Evolutionary conservation across 2,113 vertebrate species (phyloP).

Genomic region (Clupea harengus): DNA sequence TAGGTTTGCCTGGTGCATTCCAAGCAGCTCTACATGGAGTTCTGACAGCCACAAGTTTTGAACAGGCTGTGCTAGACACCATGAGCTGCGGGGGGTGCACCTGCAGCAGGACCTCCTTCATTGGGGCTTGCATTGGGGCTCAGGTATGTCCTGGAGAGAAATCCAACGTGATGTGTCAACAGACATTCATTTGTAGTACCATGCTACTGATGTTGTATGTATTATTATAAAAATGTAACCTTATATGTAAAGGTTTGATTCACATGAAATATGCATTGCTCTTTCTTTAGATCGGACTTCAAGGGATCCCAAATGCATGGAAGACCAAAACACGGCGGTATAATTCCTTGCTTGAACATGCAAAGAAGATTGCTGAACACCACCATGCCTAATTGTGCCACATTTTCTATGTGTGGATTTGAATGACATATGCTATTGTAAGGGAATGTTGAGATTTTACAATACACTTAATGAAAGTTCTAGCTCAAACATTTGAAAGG

Average conservation of each 20-base stretch:
- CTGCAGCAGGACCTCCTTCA: slow-evolving; percentile 71
- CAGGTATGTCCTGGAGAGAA: slow-evolving; percentile 55
- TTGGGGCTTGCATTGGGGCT: slow-evolving; percentile 72
- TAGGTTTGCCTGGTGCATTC: slow-evolving; percentile 75
- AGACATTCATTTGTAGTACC: not conserved
- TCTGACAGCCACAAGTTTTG: slow-evolving; percentile 63
- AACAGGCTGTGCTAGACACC: slow-evolving; percentile 66
- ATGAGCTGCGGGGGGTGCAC: slow-evolving; percentile 75
- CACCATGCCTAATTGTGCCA: slow-evolving; percentile 34
- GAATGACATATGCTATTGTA: not conserved
- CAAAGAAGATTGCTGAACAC: slow-evolving; percentile 47
- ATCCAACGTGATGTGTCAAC: not conserved
- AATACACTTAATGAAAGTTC: slow-evolving; percentile 53
- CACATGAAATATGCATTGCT: slow-evolving; percentile 4
- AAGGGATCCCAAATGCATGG: slow-evolving; percentile 68
- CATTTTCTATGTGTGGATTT: not conserved
- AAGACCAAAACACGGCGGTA: slow-evolving; percentile 61
- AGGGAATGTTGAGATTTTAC: slow-evolving; percentile 44
- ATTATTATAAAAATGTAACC: too few relatives aligned
- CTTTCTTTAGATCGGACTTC: slow-evolving; percentile 59
- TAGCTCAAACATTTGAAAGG: slow-evolving; percentile 56
- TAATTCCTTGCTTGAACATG: slow-evolving; percentile 58
- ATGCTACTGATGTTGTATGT: too few relatives aligned
- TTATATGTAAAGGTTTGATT: not conserved
- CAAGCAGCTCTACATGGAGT: slow-evolving; percentile 72